Base-by-base conservation (phyloP, 2,888 invertebrate species). In the Drosophila meridiana region DNA sequence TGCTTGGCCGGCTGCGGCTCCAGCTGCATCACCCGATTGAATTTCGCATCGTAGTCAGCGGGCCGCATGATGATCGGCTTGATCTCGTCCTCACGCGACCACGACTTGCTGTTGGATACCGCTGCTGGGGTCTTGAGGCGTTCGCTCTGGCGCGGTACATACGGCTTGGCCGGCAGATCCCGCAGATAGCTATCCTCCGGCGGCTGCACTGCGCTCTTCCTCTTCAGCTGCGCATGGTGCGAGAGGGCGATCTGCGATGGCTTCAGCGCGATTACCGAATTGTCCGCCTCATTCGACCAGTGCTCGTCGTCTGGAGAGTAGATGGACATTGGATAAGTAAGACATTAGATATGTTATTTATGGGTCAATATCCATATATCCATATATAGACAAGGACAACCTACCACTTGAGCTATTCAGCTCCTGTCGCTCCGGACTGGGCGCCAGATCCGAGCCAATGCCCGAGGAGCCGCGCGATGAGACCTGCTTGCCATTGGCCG, bases 391-490 rank as follows among this genome's bases (percentile, higher is more conserved):
- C 20, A 20, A 20, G 20, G 20, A 20, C 20, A 20, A 89, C 92
- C 80, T 73, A 93, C 93, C 93, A 81, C 93, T 93, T 14, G 93
- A 93, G 45, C 92, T 93, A 68, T 93, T 93, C 4, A 92, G 87
- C 55, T 93, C 93, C 75, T 94, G 93, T n/a, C 94, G 91, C 80
- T 96, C 96, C 0, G 97, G 97, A 65, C 97, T 97, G 1, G 97
- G 97, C 0, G 97, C 97, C 90, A 97, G 95, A 88, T 98, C 98
- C 14, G 97, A 97, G 11, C 98, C 98, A 63, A 98, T 98, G 0
- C 98, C 98, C 6, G 97, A 97, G 81, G 97, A 97, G 0, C 97
- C 97, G 0, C 97, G 96, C 13, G 96, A 96, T 3, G 96, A 95
- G 84, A 95, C 95, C 76, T 93, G 92, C 52, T 93, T 93, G 48